Percentiles rank a stretch among this genome's conserved stretches.
Evolutionary conservation across 2,113 vertebrate genomes (phyloP).

Genomic region (Bothrops jararaca): DNA sequence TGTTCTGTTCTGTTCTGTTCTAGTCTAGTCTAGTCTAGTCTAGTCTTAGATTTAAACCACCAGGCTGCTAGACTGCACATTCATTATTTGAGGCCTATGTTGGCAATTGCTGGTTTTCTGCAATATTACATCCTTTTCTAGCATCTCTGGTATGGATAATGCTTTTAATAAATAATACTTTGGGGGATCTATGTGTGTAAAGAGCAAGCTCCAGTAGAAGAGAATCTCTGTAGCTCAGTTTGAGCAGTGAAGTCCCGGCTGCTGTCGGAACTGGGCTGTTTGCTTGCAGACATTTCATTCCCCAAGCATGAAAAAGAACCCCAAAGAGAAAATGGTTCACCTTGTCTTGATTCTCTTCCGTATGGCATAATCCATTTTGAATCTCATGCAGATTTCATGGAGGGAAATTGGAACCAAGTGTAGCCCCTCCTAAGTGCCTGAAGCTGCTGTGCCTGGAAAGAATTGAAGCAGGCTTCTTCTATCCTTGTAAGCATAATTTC

Average conservation of each 20-base stretch:
- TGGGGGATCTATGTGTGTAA: background rate
- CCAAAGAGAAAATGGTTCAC: background rate
- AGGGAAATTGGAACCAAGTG: conserved; percentile 6
- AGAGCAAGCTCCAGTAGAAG: background rate
- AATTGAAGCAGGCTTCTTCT: conserved; percentile 29
- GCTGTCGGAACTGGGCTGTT: background rate
- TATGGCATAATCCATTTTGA: background rate
- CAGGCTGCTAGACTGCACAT: background rate
- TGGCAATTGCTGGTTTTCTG: background rate
- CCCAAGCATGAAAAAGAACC: background rate
- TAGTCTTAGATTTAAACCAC: background rate
- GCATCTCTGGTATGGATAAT: background rate
- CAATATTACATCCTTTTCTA: background rate
- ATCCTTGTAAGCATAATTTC: conserved; percentile 40
- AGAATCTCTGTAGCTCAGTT: background rate
- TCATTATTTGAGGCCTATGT: background rate
- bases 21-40: too few species aligned
- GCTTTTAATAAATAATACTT: background rate
- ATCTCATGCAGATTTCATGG: background rate
- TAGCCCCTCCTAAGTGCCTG: background rate
- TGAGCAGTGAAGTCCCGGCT: background rate
- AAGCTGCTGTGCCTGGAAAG: conserved; percentile 7
- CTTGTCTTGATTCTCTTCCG: background rate
- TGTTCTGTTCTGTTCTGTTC: too few species aligned
- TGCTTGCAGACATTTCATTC: background rate